Evolutionary conservation across 2,888 invertebrate genomes (phyloP), one percentile per base, ranked within the genome.

Genomic region (Adelognathus sp.): DNA sequence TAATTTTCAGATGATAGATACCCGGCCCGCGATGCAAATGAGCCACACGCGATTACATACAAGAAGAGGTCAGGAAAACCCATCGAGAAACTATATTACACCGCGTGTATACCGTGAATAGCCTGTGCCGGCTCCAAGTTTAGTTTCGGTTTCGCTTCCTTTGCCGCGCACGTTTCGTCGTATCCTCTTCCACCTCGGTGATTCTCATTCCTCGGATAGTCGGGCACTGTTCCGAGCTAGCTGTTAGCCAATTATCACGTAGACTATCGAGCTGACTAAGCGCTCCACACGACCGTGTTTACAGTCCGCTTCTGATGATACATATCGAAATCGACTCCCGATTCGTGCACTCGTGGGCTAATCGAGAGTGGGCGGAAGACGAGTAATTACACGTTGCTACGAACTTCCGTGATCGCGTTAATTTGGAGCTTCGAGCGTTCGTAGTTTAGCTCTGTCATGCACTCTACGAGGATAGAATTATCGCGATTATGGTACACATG

Each of bases 1-100:
- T 89, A 89, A 90, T 90, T 90, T n/a, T 88, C 87, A 87, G 89
- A 90, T 89, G 87, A 89, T 87, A 89, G 89, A 90, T 90, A 89
- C 81, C n/a, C n/a, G 79, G 33, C 76, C 80, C 72, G 82, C 86
- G 84, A 85, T 88, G 88, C 85, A 88, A 89, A 88, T 88, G 86
- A 87, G 83, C 81, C 85, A 84, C 89, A 89, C 89, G 89, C 89
- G 88, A 89, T 86, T 82, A 46, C 50, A 11, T 9, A 24, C 11
- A 1, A 11, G 21, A 24, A 4, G 39, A 52, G 58, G 33, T 69
- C 52, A 33, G 67, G 64, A 56, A 58, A 36, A 52, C 54, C 67
- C 76, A 58, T 41, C 39, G 33, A 64, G 66, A 72, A 54, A 64
- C 52, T 54, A 21, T 64, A 27, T n/a, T n/a, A n/a, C 56, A 3